These are phyloP conservation scores for Anastatus disparis DNA, from an alignment of 1,140 invertebrate species.

Conservation along the genomic window DNA sequence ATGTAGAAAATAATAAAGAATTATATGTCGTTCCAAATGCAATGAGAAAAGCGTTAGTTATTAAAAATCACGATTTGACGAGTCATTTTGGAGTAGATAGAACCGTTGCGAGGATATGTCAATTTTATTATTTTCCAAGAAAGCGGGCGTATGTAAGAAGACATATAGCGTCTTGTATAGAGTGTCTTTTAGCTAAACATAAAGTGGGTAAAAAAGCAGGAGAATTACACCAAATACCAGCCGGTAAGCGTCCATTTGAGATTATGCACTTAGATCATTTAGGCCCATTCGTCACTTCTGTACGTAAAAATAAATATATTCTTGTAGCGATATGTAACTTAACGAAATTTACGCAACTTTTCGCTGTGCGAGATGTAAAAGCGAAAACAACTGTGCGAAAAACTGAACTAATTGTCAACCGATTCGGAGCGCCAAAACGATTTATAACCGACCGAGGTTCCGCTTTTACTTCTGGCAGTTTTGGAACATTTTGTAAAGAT, in stretches of 20 bases:
- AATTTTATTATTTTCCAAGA: neutral
- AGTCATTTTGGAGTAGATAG: no score
- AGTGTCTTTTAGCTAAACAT: no score
- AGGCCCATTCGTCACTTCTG: no score
- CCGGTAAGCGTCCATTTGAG: neutral
- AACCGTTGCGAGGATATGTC: neutral
- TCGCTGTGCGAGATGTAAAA: no score
- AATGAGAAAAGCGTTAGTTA: no score
- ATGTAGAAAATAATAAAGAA: neutral
- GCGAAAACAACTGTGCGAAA: no score
- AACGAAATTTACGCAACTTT: neutral
- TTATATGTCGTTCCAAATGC: neutral
- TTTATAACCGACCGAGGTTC: conserved; percentile 52
- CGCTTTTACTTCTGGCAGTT: conserved; percentile 48
- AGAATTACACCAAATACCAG: neutral
- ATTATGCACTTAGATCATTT: no score
- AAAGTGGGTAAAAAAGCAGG: no score
- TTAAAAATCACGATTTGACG: no score
- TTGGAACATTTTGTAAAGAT: conserved; percentile 44
- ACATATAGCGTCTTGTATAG: no score
- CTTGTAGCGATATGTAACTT: neutral
- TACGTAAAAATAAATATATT: no score
- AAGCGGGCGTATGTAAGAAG: neutral
- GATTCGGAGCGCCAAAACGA: conserved; percentile 39
- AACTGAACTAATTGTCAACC: neutral